phyloP scores from a whole-genome alignment of 2,113 vertebrate species.

The Ochotona princeps region DNA sequence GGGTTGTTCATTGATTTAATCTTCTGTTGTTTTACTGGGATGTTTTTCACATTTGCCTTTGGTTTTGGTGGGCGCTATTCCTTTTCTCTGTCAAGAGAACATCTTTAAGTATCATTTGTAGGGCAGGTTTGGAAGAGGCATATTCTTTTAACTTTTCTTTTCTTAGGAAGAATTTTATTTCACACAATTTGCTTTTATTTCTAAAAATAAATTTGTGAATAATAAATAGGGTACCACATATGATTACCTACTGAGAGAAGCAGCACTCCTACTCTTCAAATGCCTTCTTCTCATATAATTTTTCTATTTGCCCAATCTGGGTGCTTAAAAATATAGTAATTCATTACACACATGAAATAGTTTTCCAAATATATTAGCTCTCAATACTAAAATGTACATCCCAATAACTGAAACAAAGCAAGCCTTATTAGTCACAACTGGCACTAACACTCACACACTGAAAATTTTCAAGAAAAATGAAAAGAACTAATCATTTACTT shows the following conservation, averaged over 20 bases:
- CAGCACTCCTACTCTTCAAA: not conserved
- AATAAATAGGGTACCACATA: not conserved
- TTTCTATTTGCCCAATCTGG: not conserved
- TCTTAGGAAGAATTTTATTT: too few relatives aligned
- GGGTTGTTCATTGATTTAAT: too few relatives aligned
- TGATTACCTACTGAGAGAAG: not conserved
- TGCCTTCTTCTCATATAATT: not conserved
- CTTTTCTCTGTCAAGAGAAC: too few relatives aligned
- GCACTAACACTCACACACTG: not conserved
- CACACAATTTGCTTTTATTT: not conserved
- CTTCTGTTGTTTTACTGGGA: too few relatives aligned
- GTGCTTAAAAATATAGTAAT: not conserved
- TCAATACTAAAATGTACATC: slow-evolving; percentile 1
- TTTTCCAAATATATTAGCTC: not conserved
- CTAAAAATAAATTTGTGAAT: not conserved
- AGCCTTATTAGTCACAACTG: not conserved
- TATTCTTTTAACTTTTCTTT: too few relatives aligned
- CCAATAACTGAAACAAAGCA: not conserved
- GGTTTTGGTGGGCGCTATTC: too few relatives aligned
- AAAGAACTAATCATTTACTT: not conserved
- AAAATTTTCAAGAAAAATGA: not conserved
- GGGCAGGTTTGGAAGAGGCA: too few relatives aligned
- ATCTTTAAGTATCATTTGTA: too few relatives aligned
- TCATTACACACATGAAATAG: not conserved
- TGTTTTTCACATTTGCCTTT: too few relatives aligned